Base-by-base conservation (phyloP, 2,888 invertebrate genomes). In the Nycteola revayana region DNA sequence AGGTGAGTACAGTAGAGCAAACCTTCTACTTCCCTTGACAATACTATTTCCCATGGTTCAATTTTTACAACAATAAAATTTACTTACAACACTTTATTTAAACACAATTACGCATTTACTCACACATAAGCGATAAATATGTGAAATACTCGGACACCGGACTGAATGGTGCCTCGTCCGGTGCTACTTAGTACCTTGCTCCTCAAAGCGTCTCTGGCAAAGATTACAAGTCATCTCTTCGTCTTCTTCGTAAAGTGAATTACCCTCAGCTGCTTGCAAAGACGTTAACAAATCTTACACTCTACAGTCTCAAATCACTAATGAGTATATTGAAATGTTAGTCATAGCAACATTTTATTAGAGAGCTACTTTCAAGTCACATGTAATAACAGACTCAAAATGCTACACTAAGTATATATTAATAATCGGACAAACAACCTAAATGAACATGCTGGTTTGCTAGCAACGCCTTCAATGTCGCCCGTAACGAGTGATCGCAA, bases 141-240 rank as follows among this genome's bases (percentile, higher is more conserved):
- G 72, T 66, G 71, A 76, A 80, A 77, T 73, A 76, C 73, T 75
- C 70, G 67, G 75, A 69, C 77, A 84, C 83, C 81, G 80, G 78
- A 77, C 72, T 63, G 62, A 66, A 69, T 66, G 66, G 72, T 66
- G 66, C 57, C 60, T 66, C 66, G 71, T 78, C 77, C 79, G 74
- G 72, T 68, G 75, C 71, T 66, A 70, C 76, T 79, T 68, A 85
- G 90, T 93, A 93, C 93, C 93, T 93, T 93, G 92, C 90, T 92
- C 92, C 88, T 93, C 93, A 91, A 93, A 93, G 80, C 93, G 92
- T 90, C 93, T 92, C 90, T 93, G 93, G 91, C 93, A 93, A 90
- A 93, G 92, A 84, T 92, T 93, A 88, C 93, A 93, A 90, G 91
- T 91, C 85, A 90, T 90, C 86, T 91, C 91, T 90, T 91, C 91